Evolutionary conservation across 2,888 invertebrate species (phyloP), one percentile per base, ranked within the genome.

Genomic region (Drosophila sordidula): DNA sequence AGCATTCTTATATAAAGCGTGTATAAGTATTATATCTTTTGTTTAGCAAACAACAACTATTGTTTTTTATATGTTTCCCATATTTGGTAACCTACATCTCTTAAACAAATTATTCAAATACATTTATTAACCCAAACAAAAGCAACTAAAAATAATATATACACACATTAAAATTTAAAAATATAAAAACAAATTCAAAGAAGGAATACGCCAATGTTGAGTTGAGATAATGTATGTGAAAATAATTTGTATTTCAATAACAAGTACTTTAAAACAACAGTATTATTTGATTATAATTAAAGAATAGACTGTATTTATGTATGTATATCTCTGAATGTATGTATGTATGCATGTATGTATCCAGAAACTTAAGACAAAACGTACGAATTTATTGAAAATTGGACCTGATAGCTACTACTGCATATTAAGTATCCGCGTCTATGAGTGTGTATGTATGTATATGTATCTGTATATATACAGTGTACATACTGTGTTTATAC

Each of bases 301-400:
- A 16, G 11, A n/a, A 49, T 12, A 25, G 16, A 55, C 26, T 29
- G 26, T 29, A 49, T 38, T 26, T 12, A 4, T 25, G 26, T 14
- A 36, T 45, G 44, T 14, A 38, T 9, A 25, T 49, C 14, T 38
- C 25, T 50, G 25, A 1, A 14, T 12, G 25, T 16, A 12, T 38
- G 25, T 16, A 12, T 38, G 25, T 25, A n/a, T 38, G 25, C 22
- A 14, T 18, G 25, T 25, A n/a, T 38, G 25, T n/a, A 14, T 50
- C 12, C 12, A 38, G 14, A 18, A 47, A 34, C 16, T 26, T 45
- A 64, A 38, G 46, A 58, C 18, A 32, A 50, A 75, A 52, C 61
- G 46, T 78, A 80, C 89, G 89, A 89, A 89, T 89, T 89, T 89
- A 89, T 88, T 78, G 73, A 80, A 68, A 69, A 77, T 72, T 79